phyloP scores from a whole-genome alignment of 2,888 invertebrate species.

The Anodontia alba region DNA sequence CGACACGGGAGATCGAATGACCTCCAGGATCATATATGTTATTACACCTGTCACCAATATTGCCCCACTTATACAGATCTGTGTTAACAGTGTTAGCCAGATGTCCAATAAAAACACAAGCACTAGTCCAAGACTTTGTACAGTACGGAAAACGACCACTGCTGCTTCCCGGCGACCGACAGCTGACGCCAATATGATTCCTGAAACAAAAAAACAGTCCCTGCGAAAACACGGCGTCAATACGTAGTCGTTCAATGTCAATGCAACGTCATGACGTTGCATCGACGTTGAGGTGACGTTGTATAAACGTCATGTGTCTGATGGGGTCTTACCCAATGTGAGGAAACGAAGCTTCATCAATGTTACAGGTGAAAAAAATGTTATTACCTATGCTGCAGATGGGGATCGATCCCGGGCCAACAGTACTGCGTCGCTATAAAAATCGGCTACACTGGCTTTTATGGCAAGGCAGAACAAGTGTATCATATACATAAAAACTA shows the following conservation, averaged over 20 bases:
- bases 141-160: slow-evolving; percentile 72
- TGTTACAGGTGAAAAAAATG: neutral
- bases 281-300: too few relatives aligned
- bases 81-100: slow-evolving; percentile 58
- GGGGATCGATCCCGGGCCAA: too few relatives aligned
- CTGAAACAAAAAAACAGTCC: slow-evolving; percentile 41
- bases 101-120: slow-evolving; percentile 64
- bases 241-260: too few relatives aligned
- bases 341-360: neutral
- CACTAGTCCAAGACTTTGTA: slow-evolving; percentile 75
- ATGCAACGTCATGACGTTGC: too few relatives aligned
- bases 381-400: too few relatives aligned
- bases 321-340: neutral
- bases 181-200: slow-evolving; percentile 51
- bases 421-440: too few relatives aligned
- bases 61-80: slow-evolving; percentile 63
- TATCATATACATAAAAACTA: too few relatives aligned
- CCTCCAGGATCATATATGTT: slow-evolving; percentile 66
- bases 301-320: too few relatives aligned
- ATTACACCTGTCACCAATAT: slow-evolving; percentile 66
- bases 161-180: slow-evolving; percentile 70
- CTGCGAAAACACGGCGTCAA: too few relatives aligned
- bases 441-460: too few relatives aligned
- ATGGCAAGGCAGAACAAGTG: too few relatives aligned
- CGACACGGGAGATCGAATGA: slow-evolving; percentile 62